A percentile compares a stretch with the other conserved stretches of the same genome.
These are phyloP conservation scores for Liolophura sinensis DNA, from an alignment of 1,140 invertebrate species.

Conservation along the genomic window DNA sequence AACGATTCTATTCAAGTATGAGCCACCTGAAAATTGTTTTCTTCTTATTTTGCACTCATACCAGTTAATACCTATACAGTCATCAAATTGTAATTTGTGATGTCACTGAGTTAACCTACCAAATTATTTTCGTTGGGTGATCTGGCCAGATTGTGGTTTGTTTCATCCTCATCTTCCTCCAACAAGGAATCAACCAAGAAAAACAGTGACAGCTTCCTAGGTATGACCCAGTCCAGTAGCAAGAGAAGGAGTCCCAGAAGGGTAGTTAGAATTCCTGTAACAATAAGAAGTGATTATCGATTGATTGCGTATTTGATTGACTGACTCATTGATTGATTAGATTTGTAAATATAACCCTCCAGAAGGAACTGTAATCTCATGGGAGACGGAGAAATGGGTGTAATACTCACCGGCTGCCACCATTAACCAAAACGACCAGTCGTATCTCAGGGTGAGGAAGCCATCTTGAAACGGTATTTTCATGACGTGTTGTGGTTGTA, in stretches of 20 bases:
- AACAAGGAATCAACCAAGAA: conserved; percentile 23
- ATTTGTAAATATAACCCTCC: too few species aligned
- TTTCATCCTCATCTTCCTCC: conserved; percentile 17
- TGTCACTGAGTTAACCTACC: too few species aligned
- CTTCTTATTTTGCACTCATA: too few species aligned
- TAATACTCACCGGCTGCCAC: conserved; percentile 32
- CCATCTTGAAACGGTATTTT: conserved; percentile 30
- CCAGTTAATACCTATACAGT: too few species aligned
- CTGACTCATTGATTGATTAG: neutral
- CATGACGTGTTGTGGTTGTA: conserved; percentile 26
- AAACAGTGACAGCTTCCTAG: conserved; percentile 17
- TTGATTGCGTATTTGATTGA: neutral
- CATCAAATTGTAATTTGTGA: too few species aligned
- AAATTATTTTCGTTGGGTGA: neutral
- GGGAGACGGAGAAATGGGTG: neutral
- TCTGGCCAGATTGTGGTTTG: neutral
- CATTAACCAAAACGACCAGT: conserved; percentile 43
- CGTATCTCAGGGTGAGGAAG: conserved; percentile 30
- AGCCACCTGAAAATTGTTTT: too few species aligned
- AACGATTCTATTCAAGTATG: too few species aligned
- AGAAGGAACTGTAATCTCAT: too few species aligned
- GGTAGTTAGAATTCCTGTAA: conserved; percentile 20
- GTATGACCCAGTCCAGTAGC: conserved; percentile 17
- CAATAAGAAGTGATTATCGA: neutral
- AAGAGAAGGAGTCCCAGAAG: conserved; percentile 16